Conservation (phyloP, 1,140 invertebrate species). For the Myzus persicae region DNA sequence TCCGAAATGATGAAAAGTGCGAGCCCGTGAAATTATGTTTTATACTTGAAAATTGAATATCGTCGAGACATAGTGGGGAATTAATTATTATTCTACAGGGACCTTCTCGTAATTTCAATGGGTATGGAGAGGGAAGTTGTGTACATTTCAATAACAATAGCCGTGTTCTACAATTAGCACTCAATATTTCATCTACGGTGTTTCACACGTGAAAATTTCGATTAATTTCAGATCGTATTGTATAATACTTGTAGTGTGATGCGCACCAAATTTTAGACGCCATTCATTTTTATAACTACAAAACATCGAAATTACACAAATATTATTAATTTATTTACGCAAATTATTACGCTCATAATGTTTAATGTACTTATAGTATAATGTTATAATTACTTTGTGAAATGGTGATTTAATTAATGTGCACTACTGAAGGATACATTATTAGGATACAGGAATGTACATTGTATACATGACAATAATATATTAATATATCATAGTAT, state of each 20-base stretch:
- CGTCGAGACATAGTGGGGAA: neutral
- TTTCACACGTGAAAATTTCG: neutral
- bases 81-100: slow-evolving; percentile 36
- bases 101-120: neutral
- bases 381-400: too few relatives aligned
- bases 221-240: neutral
- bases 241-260: neutral
- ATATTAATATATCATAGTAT: neutral
- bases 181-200: slow-evolving; percentile 30
- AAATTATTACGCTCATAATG: neutral
- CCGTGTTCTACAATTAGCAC: neutral
- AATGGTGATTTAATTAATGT: neutral
- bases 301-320: neutral
- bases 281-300: neutral
- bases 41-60: slow-evolving; percentile 33
- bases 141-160: slow-evolving; percentile 35
- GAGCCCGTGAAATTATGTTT: neutral
- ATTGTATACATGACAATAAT: too few relatives aligned
- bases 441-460: too few relatives aligned
- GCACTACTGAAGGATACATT: neutral
- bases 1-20: slow-evolving; percentile 6
- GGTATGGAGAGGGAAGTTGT: neutral
- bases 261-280: neutral
- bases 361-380: neutral
- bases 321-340: neutral